Conservation (phyloP, 2,888 invertebrate genomes). For the Eupithecia dodoneata region DNA sequence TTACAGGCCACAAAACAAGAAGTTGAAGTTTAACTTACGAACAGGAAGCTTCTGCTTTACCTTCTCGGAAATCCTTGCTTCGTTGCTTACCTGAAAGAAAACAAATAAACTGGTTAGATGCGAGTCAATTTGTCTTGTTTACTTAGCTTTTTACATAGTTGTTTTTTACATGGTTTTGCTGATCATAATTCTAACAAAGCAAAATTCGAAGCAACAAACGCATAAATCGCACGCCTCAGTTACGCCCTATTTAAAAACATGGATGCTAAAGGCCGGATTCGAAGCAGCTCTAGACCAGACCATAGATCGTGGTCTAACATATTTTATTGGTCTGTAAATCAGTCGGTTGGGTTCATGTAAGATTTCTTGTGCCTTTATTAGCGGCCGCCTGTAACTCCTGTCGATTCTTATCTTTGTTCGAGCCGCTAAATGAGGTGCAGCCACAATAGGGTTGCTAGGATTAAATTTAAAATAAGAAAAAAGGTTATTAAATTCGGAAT, state of each 20-base stretch:
- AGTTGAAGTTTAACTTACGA: not conserved
- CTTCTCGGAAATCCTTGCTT: constrained; percentile 50
- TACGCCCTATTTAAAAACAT: constrained; percentile 1
- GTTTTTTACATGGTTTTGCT: not conserved
- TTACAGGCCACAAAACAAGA: not conserved
- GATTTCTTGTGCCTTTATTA: constrained; percentile 34
- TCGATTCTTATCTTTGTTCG: constrained; percentile 26
- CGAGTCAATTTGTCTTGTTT: not conserved
- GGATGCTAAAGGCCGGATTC: constrained; percentile 5
- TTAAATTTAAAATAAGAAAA: not conserved
- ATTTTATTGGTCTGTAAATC: constrained; percentile 33
- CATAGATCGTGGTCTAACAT: constrained; percentile 27
- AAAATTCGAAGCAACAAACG: not conserved
- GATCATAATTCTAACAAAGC: not conserved
- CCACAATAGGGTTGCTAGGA: constrained; percentile 7
- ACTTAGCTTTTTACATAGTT: too few species aligned
- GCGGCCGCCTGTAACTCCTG: constrained; percentile 26
- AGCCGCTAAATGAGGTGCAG: constrained; percentile 24
- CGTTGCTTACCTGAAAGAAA: constrained; percentile 68
- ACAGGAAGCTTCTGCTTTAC: too few species aligned
- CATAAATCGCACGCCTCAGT: not conserved
- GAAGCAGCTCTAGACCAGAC: constrained; percentile 2
- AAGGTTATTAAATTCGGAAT: too few species aligned
- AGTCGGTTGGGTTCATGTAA: constrained; percentile 23
- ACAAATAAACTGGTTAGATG: constrained; percentile 43